A percentile compares a stretch with the other conserved stretches of the same genome.
phyloP scores from a whole-genome alignment of 1,140 invertebrate species.

The Bombus sibiricus region DNA sequence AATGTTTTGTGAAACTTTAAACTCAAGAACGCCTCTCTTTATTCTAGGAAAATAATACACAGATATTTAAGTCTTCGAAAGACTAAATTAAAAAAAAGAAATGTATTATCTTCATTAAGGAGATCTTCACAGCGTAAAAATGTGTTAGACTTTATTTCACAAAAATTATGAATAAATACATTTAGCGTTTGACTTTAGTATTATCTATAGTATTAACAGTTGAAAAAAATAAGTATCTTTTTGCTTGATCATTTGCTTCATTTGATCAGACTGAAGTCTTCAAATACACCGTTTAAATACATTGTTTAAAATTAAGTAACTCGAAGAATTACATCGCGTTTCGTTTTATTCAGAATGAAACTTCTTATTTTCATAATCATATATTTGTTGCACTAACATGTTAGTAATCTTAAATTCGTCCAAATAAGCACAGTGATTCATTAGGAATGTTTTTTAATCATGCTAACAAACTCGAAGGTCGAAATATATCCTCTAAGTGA shows the following conservation, averaged over 20 bases:
- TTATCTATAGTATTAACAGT: neutral
- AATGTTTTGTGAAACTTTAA: too few relatives aligned
- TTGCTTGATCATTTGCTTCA: neutral
- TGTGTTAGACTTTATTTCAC: neutral
- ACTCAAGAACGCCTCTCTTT: neutral
- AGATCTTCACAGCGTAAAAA: neutral
- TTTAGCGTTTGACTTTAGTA: neutral
- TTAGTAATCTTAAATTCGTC: neutral
- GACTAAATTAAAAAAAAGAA: neutral
- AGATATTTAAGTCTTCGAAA: neutral
- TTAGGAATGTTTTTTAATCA: neutral
- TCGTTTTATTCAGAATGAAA: neutral
- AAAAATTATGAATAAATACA: neutral
- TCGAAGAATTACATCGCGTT: neutral
- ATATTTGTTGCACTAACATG: too few relatives aligned
- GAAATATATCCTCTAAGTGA: neutral
- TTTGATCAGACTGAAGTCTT: neutral
- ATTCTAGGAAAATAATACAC: neutral
- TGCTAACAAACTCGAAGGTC: neutral
- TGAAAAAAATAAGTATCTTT: neutral
- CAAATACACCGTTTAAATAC: neutral
- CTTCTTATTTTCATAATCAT: neutral
- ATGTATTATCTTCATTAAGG: neutral
- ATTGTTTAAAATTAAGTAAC: neutral
- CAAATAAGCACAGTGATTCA: neutral